Evolutionary conservation across 35 echinoderm and acorn worm species (phyloP), one percentile per base, ranked within the genome.

Genomic region (Ophioderma brevispina): DNA sequence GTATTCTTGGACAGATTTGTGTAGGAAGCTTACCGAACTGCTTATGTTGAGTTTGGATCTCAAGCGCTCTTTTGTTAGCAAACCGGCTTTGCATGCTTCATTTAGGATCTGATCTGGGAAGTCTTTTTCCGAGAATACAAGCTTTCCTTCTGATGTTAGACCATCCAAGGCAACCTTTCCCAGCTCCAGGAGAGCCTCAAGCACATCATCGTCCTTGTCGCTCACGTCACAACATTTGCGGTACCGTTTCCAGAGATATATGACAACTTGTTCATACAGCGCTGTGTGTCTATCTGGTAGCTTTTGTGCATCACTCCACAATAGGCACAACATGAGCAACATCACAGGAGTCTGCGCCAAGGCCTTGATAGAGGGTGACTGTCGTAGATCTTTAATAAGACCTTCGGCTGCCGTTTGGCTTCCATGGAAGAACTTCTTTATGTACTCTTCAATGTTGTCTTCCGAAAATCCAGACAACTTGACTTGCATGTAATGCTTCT

Each of bases 291-390:
- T 70, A 25, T 70, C 59, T 13, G 59, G 59, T 4, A 70, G 59
- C 59, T 70, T 70, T 2, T 70, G 59, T 25, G 59, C 59, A 25
- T 70, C 59, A 70, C 6, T 30, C 59, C 59, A 70, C 23, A 70
- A 70, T 25, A 70, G 59, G 28, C 59, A 70, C 23, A 70, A 30
- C 59, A 70, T 70, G 10, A 70, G 59, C n/a, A 70, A 70, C 59
- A 70, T 70, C 59, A 70, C 59, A 8, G 59, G 59, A 70, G n/a
- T 70, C 59, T 70, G 59, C 28, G 59, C 59, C n/a, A 70, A 70
- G 4, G 23, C 28, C 28, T 70, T 6, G 23, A 70, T 70, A 25
- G 59, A 25, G 1, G 59, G 23, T 25, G 59, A 70, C 28, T 30
- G 59, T 25, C 2, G 15, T 18, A 70, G 23, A 25, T 15, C 2